phyloP scores from a whole-genome alignment of 2,113 vertebrate genomes.

The Sylvia atricapilla region DNA sequence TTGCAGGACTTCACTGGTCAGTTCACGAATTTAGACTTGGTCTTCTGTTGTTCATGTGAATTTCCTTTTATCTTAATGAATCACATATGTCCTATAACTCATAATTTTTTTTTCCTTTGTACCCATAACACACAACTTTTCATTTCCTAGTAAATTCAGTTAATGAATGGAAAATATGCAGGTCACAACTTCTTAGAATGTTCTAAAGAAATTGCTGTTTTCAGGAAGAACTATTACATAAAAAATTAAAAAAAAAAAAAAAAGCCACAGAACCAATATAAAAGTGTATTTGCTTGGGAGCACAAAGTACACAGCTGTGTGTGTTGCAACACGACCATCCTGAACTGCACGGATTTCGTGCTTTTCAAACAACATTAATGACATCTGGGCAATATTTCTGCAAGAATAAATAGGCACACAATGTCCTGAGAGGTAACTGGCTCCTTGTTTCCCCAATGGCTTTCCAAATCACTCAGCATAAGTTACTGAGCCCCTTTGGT shows the following conservation, averaged over 20 bases:
- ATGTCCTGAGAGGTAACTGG: neutral
- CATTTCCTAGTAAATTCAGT: neutral
- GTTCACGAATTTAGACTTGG: neutral
- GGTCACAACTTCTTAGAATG: neutral
- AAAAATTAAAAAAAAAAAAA: neutral
- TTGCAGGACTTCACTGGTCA: neutral
- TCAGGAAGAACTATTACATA: neutral
- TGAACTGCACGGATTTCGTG: neutral
- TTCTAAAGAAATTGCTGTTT: neutral
- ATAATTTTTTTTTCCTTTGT: neutral
- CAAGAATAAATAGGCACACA: neutral
- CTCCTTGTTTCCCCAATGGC: neutral
- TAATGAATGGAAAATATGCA: neutral
- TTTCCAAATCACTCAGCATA: neutral
- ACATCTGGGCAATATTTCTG: conserved; percentile 22
- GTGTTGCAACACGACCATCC: neutral
- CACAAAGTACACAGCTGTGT: neutral
- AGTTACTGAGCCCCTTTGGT: neutral
- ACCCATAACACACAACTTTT: neutral
- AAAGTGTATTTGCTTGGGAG: neutral
- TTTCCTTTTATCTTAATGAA: neutral
- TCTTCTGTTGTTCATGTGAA: neutral
- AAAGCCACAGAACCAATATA: neutral
- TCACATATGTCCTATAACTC: neutral
- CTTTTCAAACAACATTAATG: neutral